Base-by-base conservation (phyloP, 2,888 invertebrate species). In the Onchidella celtica region DNA sequence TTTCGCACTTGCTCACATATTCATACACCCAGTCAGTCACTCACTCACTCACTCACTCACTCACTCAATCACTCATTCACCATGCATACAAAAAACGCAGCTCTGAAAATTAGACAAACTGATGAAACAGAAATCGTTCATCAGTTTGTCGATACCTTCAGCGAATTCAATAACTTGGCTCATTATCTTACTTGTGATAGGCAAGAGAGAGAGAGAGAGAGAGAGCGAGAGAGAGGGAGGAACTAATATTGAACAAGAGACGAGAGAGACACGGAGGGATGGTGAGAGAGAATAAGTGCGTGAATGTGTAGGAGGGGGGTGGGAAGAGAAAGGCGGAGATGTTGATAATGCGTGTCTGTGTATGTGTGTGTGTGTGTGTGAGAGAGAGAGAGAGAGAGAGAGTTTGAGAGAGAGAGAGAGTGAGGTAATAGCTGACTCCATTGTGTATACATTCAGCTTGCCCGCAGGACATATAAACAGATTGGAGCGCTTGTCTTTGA, bases 161-260 rank as follows among this genome's bases (percentile, higher is more conserved):
- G n/a, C n/a, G n/a, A n/a, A n/a, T n/a, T n/a, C n/a, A n/a, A n/a
- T n/a, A n/a, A n/a, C n/a, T n/a, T n/a, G n/a, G n/a, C n/a, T n/a
- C n/a, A n/a, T n/a, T n/a, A n/a, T n/a, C n/a, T n/a, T n/a, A n/a
- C n/a, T n/a, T n/a, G n/a, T n/a, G n/a, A n/a, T n/a, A n/a, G n/a
- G 69, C 68, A 24, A 69, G 55, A 59, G 59, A 68, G 36, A 36
- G 66, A 68, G 32, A 77, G 55, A 47, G 29, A 66, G 57, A 66
- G n/a, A 40, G 57, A 55, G n/a, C 40, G 66, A 77, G 29, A 47
- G 17, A 77, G 36, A 66, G 4, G 40, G 32, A 68, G 4, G 36
- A 3, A n/a, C 1, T 34, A 11, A 59, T 0, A 36, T 14, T 32
- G 34, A 77, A n/a, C 32, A 34, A 68, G 24, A 77, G 34, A 57